Conservation (phyloP, 2,797 vertebrate species). For the Tauraco hartlaubi region DNA sequence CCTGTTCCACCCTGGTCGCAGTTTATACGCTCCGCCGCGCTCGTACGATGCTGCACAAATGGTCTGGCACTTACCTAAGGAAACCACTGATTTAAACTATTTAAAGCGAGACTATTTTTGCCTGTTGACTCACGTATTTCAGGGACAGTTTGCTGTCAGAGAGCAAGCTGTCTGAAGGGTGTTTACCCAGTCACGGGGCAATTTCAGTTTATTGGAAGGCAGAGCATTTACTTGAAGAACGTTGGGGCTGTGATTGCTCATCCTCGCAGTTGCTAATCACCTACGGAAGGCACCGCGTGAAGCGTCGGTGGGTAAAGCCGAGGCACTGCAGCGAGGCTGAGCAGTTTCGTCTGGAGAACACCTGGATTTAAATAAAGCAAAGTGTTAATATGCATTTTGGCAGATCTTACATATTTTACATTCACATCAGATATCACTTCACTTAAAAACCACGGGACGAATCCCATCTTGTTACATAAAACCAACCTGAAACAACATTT, state of each 20-base stretch:
- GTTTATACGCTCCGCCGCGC: background rate
- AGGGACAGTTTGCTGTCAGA: background rate
- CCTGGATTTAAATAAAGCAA: background rate
- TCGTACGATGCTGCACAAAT: background rate
- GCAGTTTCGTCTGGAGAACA: rapidly evolving
- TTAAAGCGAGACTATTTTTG: background rate
- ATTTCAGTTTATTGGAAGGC: conserved; percentile 75
- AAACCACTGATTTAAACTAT: background rate
- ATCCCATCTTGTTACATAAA: rapidly evolving
- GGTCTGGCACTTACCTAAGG: background rate
- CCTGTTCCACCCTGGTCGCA: rapidly evolving
- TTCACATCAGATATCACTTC: background rate
- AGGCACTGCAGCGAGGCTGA: background rate
- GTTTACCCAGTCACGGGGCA: background rate
- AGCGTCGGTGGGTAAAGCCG: background rate
- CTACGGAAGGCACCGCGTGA: background rate
- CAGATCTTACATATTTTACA: background rate
- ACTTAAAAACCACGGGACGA: background rate
- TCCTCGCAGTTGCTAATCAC: conserved; percentile 1
- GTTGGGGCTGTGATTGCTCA: conserved; percentile 47
- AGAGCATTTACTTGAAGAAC: conserved; percentile 72
- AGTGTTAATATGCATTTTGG: background rate
- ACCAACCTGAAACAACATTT: background rate
- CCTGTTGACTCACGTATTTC: background rate
- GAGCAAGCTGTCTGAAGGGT: background rate